Conservation (phyloP, 2,113 vertebrate genomes). For the Artemisiospiza belli region DNA sequence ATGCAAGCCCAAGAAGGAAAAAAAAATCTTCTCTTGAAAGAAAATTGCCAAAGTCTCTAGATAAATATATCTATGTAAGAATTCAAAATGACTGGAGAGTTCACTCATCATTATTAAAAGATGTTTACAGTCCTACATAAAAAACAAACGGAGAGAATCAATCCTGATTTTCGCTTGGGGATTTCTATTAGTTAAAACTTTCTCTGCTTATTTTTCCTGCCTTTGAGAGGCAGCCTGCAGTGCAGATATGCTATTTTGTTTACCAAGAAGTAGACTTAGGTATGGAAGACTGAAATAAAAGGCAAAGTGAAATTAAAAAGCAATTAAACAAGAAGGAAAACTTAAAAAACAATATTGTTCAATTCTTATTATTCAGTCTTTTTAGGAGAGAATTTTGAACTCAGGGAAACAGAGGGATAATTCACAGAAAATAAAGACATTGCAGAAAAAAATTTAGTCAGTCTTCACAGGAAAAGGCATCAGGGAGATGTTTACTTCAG, state of each 20-base stretch:
- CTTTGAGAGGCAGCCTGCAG: background rate
- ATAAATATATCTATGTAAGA: background rate
- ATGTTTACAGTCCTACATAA: background rate
- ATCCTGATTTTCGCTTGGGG: background rate
- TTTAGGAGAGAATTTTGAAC: background rate
- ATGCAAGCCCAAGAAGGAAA: background rate
- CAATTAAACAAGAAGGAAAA: background rate
- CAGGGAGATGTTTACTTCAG: background rate
- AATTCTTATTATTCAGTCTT: background rate
- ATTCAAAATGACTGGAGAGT: background rate
- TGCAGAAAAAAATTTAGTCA: background rate
- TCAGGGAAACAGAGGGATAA: background rate
- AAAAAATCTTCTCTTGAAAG: background rate
- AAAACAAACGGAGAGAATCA: background rate
- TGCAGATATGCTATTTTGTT: background rate
- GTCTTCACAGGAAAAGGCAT: background rate
- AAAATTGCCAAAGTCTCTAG: background rate
- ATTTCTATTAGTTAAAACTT: background rate
- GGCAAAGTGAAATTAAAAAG: background rate
- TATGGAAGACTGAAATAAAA: background rate
- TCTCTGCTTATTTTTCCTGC: background rate
- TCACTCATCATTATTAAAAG: background rate
- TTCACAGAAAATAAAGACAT: background rate
- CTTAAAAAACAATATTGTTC: background rate
- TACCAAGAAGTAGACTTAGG: background rate